Conservation (phyloP, 2,113 vertebrate genomes). For the Herpetotheres cachinnans region DNA sequence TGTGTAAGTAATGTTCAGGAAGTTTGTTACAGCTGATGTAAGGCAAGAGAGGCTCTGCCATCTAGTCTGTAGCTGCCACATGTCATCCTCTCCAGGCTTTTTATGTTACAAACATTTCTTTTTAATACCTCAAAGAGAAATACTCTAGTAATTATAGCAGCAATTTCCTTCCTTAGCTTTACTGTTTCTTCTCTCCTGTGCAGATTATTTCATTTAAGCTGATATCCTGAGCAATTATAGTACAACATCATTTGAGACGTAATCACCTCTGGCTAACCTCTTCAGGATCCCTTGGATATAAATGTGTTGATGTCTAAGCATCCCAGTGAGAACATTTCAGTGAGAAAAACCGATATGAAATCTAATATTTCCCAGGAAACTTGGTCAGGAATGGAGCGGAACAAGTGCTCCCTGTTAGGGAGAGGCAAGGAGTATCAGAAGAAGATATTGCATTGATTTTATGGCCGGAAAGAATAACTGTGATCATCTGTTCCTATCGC, state of each 20-base stretch:
- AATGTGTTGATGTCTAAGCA: conserved; percentile 48
- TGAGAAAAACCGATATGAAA: background rate
- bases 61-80: background rate
- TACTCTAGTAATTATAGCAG: conserved; percentile 50
- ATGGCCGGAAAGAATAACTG: conserved; percentile 22
- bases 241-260: conserved; percentile 52
- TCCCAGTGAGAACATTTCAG: conserved; percentile 25
- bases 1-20: background rate
- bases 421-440: background rate
- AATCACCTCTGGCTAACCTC: conserved; percentile 64
- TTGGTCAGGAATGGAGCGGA: background rate
- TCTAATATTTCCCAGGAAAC: conserved; percentile 39
- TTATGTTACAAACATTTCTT: conserved; percentile 33
- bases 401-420: background rate
- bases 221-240: conserved; percentile 57
- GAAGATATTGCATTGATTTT: conserved; percentile 15
- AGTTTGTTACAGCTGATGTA: background rate
- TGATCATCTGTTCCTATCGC: background rate
- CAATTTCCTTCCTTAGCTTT: conserved; percentile 60
- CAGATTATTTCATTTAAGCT: conserved; percentile 64
- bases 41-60: background rate
- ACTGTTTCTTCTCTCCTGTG: conserved; percentile 58
- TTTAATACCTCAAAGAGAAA: conserved; percentile 62
- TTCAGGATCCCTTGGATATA: conserved; percentile 33
- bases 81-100: conserved; percentile 2